Conservation (phyloP, 2,888 invertebrate species). For the Agapetus fuscipes region DNA sequence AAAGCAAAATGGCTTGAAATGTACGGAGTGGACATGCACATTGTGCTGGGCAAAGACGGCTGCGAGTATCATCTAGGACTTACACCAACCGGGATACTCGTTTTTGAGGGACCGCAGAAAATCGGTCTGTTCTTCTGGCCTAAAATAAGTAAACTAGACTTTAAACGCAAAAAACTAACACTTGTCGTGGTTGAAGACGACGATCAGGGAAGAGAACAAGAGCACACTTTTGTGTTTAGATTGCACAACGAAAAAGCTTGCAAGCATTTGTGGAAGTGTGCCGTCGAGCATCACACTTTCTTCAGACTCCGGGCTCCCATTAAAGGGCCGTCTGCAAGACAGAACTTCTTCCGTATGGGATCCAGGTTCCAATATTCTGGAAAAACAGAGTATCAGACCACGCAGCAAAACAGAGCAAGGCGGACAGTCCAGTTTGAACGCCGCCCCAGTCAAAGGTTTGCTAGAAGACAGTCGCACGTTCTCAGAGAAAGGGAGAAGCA, state of each 20-base stretch:
- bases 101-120: conserved; percentile 93
- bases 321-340: conserved; percentile 79
- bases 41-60: conserved; percentile 91
- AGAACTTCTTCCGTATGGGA: conserved; percentile 98
- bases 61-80: conserved; percentile 93
- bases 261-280: conserved; percentile 99
- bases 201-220: conserved; percentile 92
- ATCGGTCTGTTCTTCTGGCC: conserved; percentile 99
- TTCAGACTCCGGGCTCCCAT: conserved; percentile 88
- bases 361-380: conserved; percentile 92
- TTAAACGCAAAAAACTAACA: conserved; percentile 95
- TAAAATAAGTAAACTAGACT: conserved; percentile 95
- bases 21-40: conserved; percentile 99
- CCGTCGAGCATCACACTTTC: conserved; percentile 98
- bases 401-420: conserved; percentile 80
- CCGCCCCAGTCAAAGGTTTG: conserved; percentile 92
- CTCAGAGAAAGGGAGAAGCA: conserved; percentile 69
- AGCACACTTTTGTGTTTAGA: conserved; percentile 97
- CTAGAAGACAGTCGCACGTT: conserved; percentile 84
- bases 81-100: conserved; percentile 96
- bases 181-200: conserved; percentile 98
- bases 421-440: conserved; percentile 94
- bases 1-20: conserved; percentile 97
- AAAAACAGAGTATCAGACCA: conserved; percentile 95
- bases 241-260: conserved; percentile 95